A percentile compares a stretch with the other conserved stretches of the same genome.
Conservation (phyloP, 2,113 vertebrate genomes). For the Coturnix japonica region DNA sequence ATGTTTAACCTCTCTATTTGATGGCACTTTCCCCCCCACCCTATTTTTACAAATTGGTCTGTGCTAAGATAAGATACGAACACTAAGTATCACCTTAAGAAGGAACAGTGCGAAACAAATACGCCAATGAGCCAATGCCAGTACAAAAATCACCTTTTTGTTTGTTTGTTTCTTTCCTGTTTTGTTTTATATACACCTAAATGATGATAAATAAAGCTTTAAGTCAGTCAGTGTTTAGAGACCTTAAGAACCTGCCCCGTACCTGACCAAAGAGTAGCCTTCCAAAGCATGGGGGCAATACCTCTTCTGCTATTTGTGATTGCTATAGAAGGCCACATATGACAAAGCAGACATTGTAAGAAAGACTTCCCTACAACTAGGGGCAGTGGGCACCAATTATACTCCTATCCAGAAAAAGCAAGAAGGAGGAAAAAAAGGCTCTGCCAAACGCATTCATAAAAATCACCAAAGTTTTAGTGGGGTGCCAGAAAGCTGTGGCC, state of each 20-base stretch:
- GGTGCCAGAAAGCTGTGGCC: slow-evolving; percentile 45
- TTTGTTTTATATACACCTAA: not conserved
- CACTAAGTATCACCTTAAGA: not conserved
- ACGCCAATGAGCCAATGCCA: not conserved
- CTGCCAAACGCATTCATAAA: slow-evolving; percentile 42
- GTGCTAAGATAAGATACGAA: not conserved
- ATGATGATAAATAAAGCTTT: not conserved
- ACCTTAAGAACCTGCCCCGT: not conserved
- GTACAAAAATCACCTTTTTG: not conserved
- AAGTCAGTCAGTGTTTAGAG: not conserved
- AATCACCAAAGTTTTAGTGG: slow-evolving; percentile 48
- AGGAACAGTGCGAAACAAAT: not conserved
- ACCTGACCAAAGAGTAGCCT: not conserved
- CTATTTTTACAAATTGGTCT: not conserved
- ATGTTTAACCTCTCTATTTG: not conserved
- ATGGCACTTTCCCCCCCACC: accelerated
- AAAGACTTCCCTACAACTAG: slow-evolving; percentile 42
- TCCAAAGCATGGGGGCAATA: not conserved
- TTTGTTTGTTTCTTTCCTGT: not conserved
- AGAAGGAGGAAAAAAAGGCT: not conserved
- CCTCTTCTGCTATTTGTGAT: slow-evolving; percentile 22
- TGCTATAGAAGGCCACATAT: slow-evolving; percentile 2
- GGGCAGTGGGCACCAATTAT: slow-evolving; percentile 57
- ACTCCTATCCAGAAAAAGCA: slow-evolving; percentile 40
- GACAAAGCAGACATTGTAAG: slow-evolving; percentile 43